Evolutionary conservation across 2,888 invertebrate genomes (phyloP), one percentile per base, ranked within the genome.

Genomic region (Cephus pygmeus): DNA sequence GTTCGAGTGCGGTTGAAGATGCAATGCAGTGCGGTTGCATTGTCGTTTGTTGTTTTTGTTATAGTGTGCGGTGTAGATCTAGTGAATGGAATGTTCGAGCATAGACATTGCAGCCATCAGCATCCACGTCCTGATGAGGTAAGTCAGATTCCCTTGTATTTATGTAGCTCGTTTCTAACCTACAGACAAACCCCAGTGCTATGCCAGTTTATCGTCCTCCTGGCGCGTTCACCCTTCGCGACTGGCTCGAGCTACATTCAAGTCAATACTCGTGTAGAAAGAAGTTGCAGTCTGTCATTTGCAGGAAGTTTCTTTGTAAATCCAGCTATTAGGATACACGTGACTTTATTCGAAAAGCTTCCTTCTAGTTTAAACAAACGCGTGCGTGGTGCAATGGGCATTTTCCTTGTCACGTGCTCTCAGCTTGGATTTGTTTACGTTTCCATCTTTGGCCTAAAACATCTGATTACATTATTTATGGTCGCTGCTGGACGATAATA

Each of bases 101-200:
- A 90, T 82, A 87, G 87, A 34, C 90, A 91, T 73, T 95, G 95
- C 90, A 94, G 92, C 75, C 95, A 95, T 85, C 92, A 94, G 81
- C 95, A 95, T 90, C 95, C 95, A 3, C 94, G 93, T 87, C 93
- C 93, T 78, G 93, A 95, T 88, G 94, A 95, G 94, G 95, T 95
- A 89, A 93, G 93, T 92, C 23, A 56, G 56, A 56, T 56, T 56
- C 23, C 56, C 23, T 23, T 56, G 56, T 9, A 34, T 34, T 1
- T 34, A 34, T 56, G 23, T 56, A 23, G 23, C 23, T 56, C 2
- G 56, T 56, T 56, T 56, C 56, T 56, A 56, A 56, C 56, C 56
- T 56, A 56, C 56, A 56, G 56, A 56, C 56, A 56, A 56, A 56
- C 23, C 9, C 56, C 23, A 23, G 23, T 23, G 56, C 23, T 23